Conservation (phyloP, 1,140 invertebrate species). For the Eumaeus atala region DNA sequence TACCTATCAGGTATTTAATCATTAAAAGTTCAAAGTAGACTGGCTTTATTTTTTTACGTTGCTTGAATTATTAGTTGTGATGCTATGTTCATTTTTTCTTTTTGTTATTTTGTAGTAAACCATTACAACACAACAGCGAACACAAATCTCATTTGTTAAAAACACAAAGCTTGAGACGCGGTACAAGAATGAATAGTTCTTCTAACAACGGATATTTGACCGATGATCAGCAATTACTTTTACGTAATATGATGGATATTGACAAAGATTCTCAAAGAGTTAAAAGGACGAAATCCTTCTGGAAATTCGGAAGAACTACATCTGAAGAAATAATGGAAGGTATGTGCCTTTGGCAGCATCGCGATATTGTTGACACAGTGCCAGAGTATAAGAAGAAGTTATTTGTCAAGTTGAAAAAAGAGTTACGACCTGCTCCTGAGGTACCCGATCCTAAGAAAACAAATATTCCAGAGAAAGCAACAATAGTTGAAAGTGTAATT, state of each 20-base stretch:
- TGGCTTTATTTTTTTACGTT: slow-evolving; percentile 20
- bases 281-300: slow-evolving; percentile 88
- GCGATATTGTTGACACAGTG: slow-evolving; percentile 84
- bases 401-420: slow-evolving; percentile 66
- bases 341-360: slow-evolving; percentile 89
- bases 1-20: slow-evolving; percentile 80
- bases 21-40: slow-evolving; percentile 15
- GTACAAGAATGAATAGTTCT: slow-evolving; percentile 60
- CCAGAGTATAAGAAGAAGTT: slow-evolving; percentile 73
- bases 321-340: slow-evolving; percentile 84
- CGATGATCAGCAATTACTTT: slow-evolving; percentile 71
- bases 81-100: slow-evolving; percentile 44
- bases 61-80: slow-evolving; percentile 18
- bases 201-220: slow-evolving; percentile 74
- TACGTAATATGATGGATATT: slow-evolving; percentile 70
- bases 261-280: slow-evolving; percentile 75
- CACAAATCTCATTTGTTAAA: slow-evolving; percentile 76
- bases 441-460: slow-evolving; percentile 55
- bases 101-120: slow-evolving; percentile 67
- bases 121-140: slow-evolving; percentile 71
- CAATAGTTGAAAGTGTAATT: slow-evolving; percentile 40
- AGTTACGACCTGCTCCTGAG: slow-evolving; percentile 53
- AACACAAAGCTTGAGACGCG: slow-evolving; percentile 66
- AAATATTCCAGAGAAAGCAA: slow-evolving; percentile 51
- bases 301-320: slow-evolving; percentile 84